Evolutionary conservation across 2,888 invertebrate species (phyloP).

Genomic region (Eustalomyia histrio): DNA sequence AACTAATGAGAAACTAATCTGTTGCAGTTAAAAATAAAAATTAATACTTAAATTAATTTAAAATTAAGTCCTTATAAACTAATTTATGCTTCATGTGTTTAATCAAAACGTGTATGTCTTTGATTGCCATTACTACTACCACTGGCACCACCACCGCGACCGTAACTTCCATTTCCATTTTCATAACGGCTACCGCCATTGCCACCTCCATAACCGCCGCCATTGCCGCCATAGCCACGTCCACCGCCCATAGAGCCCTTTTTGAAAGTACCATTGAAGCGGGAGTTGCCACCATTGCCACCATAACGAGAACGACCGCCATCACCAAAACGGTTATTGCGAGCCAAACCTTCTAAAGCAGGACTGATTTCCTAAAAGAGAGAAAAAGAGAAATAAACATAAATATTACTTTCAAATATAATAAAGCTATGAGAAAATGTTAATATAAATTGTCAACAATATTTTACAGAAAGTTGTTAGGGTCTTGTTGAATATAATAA

Average conservation of each 20-base stretch:
- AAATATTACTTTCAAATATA: background rate
- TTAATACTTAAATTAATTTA: constrained; percentile 61
- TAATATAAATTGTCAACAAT: too few species aligned
- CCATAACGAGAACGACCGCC: constrained; percentile 69
- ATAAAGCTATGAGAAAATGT: too few species aligned
- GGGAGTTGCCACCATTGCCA: constrained; percentile 66
- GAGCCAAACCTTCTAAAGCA: constrained; percentile 89
- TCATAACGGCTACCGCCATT: constrained; percentile 60
- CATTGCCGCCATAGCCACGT: constrained; percentile 69
- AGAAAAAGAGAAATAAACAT: constrained; percentile 50
- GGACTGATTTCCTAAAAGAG: constrained; percentile 87
- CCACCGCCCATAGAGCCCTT: constrained; percentile 69
- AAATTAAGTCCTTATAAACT: constrained; percentile 66
- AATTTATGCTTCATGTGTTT: constrained; percentile 64
- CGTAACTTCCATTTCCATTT: constrained; percentile 64
- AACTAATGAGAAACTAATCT: constrained; percentile 52
- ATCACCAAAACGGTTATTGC: constrained; percentile 81
- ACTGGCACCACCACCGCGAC: constrained; percentile 63
- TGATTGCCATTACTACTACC: constrained; percentile 68
- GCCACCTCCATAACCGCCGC: constrained; percentile 62
- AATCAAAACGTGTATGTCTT: constrained; percentile 77
- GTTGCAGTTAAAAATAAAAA: constrained; percentile 45
- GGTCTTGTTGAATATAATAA: too few species aligned
- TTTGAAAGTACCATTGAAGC: constrained; percentile 76
- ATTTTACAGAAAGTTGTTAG: too few species aligned